A percentile compares a stretch with the other conserved stretches of the same genome.
phyloP scores from a whole-genome alignment of 2,888 invertebrate genomes.

The Leptothorax acervorum region DNA sequence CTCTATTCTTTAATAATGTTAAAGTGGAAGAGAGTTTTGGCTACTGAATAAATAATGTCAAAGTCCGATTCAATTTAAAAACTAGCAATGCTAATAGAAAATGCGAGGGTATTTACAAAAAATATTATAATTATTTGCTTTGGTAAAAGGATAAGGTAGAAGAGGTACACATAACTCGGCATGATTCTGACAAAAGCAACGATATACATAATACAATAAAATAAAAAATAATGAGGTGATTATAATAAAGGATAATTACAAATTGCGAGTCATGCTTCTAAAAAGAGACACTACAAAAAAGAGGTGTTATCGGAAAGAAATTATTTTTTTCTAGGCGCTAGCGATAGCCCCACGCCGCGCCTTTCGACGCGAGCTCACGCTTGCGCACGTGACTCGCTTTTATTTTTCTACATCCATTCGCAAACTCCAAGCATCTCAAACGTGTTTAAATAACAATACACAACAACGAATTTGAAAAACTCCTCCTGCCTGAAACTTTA shows the following conservation, averaged over 20 bases:
- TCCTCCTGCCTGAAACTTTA: slow-evolving; percentile 88
- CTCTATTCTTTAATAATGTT: too few relatives aligned
- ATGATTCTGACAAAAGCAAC: not conserved
- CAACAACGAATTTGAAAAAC: slow-evolving; percentile 55
- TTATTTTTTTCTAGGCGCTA: not conserved
- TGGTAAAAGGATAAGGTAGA: not conserved
- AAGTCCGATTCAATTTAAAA: not conserved
- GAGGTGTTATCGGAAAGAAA: slow-evolving; percentile 10
- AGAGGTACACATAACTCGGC: not conserved
- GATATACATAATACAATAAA: not conserved
- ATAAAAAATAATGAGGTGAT: not conserved
- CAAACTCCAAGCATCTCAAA: slow-evolving; percentile 44
- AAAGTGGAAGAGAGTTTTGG: not conserved
- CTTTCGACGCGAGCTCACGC: not conserved
- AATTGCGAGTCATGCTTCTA: slow-evolving; percentile 55
- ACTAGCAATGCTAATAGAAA: not conserved
- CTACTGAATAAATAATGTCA: not conserved
- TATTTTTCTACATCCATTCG: slow-evolving; percentile 31
- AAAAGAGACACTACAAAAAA: not conserved
- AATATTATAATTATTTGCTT: not conserved
- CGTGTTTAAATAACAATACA: slow-evolving; percentile 29
- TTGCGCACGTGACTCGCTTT: slow-evolving; percentile 3
- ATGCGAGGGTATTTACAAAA: not conserved
- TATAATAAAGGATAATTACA: not conserved
- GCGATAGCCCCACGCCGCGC: not conserved